These are phyloP conservation scores for Burhinus bistriatus DNA, from an alignment of 2,113 vertebrate species.

Conservation along the genomic window DNA sequence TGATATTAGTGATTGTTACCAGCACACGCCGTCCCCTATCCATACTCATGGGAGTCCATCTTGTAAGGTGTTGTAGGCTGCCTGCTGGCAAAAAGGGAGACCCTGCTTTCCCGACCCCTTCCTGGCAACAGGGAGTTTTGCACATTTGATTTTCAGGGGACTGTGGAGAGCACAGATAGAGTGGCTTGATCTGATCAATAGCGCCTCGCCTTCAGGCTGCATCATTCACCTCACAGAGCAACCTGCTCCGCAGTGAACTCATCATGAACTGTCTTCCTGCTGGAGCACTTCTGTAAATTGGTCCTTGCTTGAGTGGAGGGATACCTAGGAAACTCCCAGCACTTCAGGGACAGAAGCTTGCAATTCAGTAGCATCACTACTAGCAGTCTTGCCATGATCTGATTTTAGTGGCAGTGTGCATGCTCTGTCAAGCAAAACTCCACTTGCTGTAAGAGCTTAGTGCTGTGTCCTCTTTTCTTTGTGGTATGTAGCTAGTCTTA, in stretches of 20 bases:
- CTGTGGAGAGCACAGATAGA: background rate
- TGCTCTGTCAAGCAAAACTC: background rate
- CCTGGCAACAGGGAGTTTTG: background rate
- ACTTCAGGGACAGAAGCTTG: background rate
- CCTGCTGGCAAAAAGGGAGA: background rate
- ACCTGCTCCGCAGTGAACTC: background rate
- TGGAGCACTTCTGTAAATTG: background rate
- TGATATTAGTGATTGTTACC: background rate
- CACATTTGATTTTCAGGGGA: background rate
- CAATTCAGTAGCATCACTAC: background rate
- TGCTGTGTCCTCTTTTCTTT: background rate
- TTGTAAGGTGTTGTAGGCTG: background rate
- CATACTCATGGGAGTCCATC: background rate
- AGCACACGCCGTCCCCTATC: accelerated
- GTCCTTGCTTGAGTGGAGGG: background rate
- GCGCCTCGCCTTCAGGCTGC: background rate
- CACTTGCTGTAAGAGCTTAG: background rate
- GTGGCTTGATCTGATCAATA: background rate
- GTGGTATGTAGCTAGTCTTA: background rate
- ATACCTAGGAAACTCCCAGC: background rate
- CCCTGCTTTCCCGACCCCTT: background rate
- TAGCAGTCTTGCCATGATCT: background rate
- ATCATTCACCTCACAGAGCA: background rate
- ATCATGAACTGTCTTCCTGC: background rate
- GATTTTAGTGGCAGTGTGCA: background rate